Evolutionary conservation across 2,888 invertebrate species (phyloP).

Genomic region (Aelia acuminata): DNA sequence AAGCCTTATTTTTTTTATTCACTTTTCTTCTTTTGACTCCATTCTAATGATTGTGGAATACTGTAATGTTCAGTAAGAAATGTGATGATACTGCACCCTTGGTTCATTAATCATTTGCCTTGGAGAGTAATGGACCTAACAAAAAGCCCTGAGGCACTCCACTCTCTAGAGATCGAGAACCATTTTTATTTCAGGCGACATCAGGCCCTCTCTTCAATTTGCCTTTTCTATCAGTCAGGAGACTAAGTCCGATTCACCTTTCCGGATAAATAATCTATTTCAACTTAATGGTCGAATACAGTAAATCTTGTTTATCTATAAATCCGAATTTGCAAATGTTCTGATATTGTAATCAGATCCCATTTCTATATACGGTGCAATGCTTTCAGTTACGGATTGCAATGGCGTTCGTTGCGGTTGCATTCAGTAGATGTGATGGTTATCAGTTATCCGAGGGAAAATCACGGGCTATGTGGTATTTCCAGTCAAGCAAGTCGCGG

Average conservation of each 20-base stretch:
- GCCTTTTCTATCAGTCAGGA: background rate
- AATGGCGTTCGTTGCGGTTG: too few species aligned
- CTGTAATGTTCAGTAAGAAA: conserved; percentile 3
- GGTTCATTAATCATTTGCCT: background rate
- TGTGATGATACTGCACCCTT: background rate
- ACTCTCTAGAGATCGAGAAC: background rate
- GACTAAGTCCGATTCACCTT: background rate
- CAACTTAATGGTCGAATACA: background rate
- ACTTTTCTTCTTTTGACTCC: background rate
- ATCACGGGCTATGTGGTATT: too few species aligned
- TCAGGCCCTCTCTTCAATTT: background rate
- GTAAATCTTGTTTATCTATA: too few species aligned
- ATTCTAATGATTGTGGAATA: conserved; percentile 9
- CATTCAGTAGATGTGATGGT: too few species aligned
- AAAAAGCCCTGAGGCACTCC: conserved; percentile 32
- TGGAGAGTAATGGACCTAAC: conserved; percentile 41
- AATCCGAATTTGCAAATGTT: too few species aligned
- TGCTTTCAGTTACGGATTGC: too few species aligned
- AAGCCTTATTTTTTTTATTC: too few species aligned
- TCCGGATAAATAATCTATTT: background rate
- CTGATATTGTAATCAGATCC: too few species aligned
- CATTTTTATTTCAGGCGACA: background rate
- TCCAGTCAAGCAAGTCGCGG: too few species aligned
- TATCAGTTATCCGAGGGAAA: too few species aligned
- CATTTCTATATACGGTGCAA: too few species aligned